Evolutionary conservation across 2,888 invertebrate species (phyloP), one percentile per base, ranked within the genome.

Genomic region (Drosophila macrospina): DNA sequence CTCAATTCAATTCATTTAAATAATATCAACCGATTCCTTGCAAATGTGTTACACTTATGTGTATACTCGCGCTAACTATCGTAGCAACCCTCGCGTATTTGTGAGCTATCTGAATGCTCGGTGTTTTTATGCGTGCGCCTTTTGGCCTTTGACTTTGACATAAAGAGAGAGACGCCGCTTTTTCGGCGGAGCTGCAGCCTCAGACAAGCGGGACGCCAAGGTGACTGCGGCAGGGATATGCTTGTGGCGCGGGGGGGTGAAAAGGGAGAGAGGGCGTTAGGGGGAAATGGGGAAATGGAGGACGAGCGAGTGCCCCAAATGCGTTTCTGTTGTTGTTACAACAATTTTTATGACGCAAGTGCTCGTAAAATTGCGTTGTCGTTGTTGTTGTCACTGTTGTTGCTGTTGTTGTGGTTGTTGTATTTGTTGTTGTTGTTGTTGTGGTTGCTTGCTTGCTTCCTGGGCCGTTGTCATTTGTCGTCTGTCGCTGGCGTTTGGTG

Each of bases 271-370:
- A 8, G 8, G 15, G n/a, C n/a, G n/a, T n/a, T n/a, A 36, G 16
- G 20, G 28, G 7, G 45, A 6, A 30, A 8, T 5, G 15, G 10
- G 32, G 36, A 11, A 13, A 34, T 4, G 52, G 37, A 24, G 26
- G 28, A 13, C 1, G n/a, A 15, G n/a, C 15, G 60, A 26, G 41
- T 66, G 69, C 61, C 59, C 63, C 78, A 86, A 84, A 86, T 83
- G 82, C 86, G 84, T 86, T 83, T 80, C 63, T 78, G 83, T 86
- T 82, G 86, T 83, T 81, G 83, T 69, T 61, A 86, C 80, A 80
- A 55, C 78, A 70, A 73, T 69, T 83, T 83, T 83, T 83, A 83
- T 84, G 86, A 84, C 50, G 73, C 69, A 73, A 80, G 75, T 78
- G 81, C 74, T 84, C 86, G 76, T 83, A 86, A 83, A 83, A 83